Evolutionary conservation across 2,797 vertebrate species (phyloP).

Genomic region (Paramormyrops hopkinsi): DNA sequence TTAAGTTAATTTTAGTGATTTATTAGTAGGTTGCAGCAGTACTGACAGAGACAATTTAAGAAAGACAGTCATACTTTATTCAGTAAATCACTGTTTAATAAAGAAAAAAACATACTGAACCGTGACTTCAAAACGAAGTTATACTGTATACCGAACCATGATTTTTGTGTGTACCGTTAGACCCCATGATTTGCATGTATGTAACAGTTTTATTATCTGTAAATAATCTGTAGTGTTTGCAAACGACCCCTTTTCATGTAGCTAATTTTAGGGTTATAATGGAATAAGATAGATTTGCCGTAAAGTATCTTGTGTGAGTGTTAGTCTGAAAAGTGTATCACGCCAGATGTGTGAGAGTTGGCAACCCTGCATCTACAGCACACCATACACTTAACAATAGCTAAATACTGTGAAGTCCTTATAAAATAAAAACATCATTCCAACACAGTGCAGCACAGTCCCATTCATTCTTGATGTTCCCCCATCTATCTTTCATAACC

Average conservation of each 20-base stretch:
- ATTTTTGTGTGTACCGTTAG: too few relatives aligned
- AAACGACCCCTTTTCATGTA: background rate
- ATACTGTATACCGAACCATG: too few relatives aligned
- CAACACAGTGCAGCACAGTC: background rate
- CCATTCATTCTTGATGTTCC: background rate
- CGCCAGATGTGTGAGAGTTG: background rate
- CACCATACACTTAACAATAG: background rate
- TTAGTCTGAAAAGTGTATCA: background rate
- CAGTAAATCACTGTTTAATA: too few relatives aligned
- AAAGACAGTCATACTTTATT: too few relatives aligned
- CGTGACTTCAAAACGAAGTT: too few relatives aligned
- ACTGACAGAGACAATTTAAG: too few relatives aligned
- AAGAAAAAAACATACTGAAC: too few relatives aligned
- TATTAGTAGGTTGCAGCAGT: too few relatives aligned
- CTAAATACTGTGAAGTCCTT: background rate
- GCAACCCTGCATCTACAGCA: background rate
- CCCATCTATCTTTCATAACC: background rate
- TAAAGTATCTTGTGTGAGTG: background rate
- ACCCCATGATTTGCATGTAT: background rate
- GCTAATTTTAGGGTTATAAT: background rate
- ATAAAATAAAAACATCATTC: background rate
- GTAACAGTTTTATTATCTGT: background rate
- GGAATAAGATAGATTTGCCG: background rate
- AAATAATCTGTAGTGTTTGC: background rate
- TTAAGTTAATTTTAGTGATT: too few relatives aligned